A percentile compares a stretch with the other conserved stretches of the same genome.
phyloP scores from a whole-genome alignment of 37 sponge, comb jelly and placozoan genomes.

The Geodia barretti region DNA sequence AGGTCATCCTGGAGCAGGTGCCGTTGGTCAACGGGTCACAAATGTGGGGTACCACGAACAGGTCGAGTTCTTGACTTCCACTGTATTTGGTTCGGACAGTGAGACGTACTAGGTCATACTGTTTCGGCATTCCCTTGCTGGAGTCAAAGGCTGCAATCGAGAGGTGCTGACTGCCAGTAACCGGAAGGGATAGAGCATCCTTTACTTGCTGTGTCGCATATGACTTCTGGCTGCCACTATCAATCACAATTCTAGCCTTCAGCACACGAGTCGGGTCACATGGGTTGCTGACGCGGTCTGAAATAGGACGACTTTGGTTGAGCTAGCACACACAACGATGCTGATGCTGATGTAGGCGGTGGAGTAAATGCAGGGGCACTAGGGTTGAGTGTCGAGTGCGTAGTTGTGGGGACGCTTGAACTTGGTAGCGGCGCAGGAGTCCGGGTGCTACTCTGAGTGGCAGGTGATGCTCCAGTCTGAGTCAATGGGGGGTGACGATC shows the following conservation, averaged over 20 bases:
- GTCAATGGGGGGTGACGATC: not conserved
- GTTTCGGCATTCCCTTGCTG: not conserved
- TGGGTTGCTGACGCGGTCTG: constrained; percentile 11
- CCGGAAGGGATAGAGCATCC: constrained; percentile 2
- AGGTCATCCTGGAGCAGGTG: constrained; percentile 28
- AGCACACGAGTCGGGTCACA: not conserved
- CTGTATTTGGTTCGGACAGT: constrained; percentile 15
- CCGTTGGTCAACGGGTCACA: constrained; percentile 39
- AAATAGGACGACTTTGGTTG: too few species aligned
- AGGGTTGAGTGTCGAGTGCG: constrained; percentile 4
- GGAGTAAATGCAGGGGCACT: constrained; percentile 17
- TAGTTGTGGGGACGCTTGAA: too few species aligned
- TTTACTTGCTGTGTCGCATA: constrained; percentile 12
- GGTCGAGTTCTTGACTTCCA: constrained; percentile 3
- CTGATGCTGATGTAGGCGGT: not conserved
- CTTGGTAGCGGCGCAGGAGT: not conserved
- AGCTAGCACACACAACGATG: too few species aligned
- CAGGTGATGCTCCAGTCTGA: not conserved
- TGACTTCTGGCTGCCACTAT: constrained; percentile 51
- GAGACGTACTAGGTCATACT: constrained; percentile 34
- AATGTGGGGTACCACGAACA: constrained; percentile 42
- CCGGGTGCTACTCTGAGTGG: not conserved
- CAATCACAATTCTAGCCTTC: constrained; percentile 6
- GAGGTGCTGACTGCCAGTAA: constrained; percentile 1
- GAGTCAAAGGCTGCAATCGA: constrained; percentile 22